Conservation (phyloP, 2,888 invertebrate genomes). For the Acleris holmiana region DNA sequence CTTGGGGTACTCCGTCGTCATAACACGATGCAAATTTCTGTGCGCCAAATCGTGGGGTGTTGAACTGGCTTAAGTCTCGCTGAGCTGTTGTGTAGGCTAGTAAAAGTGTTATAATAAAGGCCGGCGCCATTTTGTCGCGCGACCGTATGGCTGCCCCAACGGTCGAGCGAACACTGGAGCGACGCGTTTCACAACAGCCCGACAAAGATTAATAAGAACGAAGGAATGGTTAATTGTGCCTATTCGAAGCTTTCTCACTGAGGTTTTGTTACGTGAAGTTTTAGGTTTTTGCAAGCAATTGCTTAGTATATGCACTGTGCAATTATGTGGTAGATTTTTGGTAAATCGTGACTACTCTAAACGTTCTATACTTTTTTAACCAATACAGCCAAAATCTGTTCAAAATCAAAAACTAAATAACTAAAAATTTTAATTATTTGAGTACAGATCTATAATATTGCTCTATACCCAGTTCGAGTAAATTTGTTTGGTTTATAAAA, state of each 20-base stretch:
- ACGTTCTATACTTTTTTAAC: no score
- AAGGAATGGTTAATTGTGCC: slow-evolving; percentile 24
- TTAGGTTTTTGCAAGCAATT: no score
- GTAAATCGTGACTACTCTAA: no score
- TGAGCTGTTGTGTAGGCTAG: slow-evolving; percentile 56
- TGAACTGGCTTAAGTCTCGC: slow-evolving; percentile 65
- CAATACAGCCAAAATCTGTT: no score
- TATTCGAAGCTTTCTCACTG: slow-evolving; percentile 12
- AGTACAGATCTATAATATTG: no score
- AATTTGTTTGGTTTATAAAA: no score
- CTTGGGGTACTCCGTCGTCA: slow-evolving; percentile 72
- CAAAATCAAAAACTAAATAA: no score
- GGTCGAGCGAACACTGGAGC: slow-evolving; percentile 74
- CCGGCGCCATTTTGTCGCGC: slow-evolving; percentile 68
- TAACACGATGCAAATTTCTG: slow-evolving; percentile 74
- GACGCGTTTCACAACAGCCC: slow-evolving; percentile 72
- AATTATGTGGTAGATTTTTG: not conserved
- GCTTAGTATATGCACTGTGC: no score
- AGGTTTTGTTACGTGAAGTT: not conserved
- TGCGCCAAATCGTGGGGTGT: slow-evolving; percentile 67
- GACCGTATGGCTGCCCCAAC: slow-evolving; percentile 65
- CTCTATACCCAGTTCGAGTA: no score
- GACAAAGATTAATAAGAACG: slow-evolving; percentile 56
- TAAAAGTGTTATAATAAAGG: slow-evolving; percentile 57
- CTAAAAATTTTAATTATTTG: no score